Evolutionary conservation across 2,797 vertebrate species (phyloP).

Genomic region (Uromys caudimaculatus): DNA sequence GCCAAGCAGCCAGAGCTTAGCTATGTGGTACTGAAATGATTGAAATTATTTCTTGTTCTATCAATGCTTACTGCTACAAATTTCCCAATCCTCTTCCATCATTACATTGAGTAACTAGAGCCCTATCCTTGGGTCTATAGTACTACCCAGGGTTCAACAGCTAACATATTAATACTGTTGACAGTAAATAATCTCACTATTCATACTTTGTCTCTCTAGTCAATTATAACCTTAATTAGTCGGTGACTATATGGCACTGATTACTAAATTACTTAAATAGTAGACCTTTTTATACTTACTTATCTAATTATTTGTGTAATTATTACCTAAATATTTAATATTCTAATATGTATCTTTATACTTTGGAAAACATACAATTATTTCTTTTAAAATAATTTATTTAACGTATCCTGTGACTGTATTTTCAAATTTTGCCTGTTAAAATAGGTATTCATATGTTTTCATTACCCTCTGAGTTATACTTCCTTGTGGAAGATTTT

Average conservation of each 20-base stretch:
- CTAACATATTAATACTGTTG: neutral
- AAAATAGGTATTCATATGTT: neutral
- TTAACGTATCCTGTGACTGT: neutral
- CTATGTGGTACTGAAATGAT: slow-evolving; percentile 48
- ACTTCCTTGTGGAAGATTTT: neutral
- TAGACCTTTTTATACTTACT: neutral
- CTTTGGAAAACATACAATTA: neutral
- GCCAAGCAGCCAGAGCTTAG: neutral
- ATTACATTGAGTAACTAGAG: neutral
- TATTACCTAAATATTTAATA: neutral
- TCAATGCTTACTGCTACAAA: neutral
- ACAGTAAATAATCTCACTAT: neutral
- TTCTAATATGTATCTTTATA: neutral
- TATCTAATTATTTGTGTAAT: neutral
- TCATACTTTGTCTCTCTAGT: neutral
- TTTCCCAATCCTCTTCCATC: neutral
- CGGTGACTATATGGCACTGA: neutral
- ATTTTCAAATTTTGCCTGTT: neutral
- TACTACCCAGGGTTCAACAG: neutral
- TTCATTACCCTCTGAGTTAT: neutral
- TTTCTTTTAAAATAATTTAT: neutral
- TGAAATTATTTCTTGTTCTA: neutral
- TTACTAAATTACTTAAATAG: neutral
- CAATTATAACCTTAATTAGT: neutral
- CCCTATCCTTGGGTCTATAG: accelerated